Evolutionary conservation across 2,797 vertebrate genomes (phyloP).

Genomic region (Etheostoma nigrum): DNA sequence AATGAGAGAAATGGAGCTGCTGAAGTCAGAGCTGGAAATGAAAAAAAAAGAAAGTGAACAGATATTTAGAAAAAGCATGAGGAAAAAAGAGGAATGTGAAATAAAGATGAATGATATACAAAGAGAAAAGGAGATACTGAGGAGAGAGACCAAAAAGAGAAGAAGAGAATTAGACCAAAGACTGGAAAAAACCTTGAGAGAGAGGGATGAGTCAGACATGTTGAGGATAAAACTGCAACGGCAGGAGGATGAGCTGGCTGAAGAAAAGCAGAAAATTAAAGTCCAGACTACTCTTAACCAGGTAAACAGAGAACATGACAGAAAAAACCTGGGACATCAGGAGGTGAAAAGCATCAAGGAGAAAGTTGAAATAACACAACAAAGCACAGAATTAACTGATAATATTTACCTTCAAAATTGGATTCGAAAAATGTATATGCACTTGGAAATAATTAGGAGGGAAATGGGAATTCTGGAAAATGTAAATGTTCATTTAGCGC

Average conservation of each 20-base stretch:
- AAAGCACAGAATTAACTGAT: neutral
- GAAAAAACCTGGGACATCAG: neutral
- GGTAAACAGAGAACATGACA: neutral
- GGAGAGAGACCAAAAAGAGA: conserved; percentile 59
- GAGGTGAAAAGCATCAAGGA: neutral
- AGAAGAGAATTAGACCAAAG: conserved; percentile 65
- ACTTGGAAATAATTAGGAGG: conserved; percentile 32
- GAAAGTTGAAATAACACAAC: neutral
- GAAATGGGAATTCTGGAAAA: conserved; percentile 42
- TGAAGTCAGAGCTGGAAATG: conserved; percentile 71
- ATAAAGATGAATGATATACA: conserved; percentile 60
- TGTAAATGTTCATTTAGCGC: conserved; percentile 24
- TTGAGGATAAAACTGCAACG: conserved; percentile 57
- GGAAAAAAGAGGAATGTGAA: conserved; percentile 60
- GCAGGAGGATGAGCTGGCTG: conserved; percentile 51
- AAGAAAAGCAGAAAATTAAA: conserved; percentile 20
- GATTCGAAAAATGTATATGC: conserved; percentile 4
- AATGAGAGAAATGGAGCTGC: conserved; percentile 71
- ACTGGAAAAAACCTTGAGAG: conserved; percentile 66
- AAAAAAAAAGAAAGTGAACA: conserved; percentile 65
- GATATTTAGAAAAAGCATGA: conserved; percentile 55
- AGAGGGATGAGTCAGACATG: conserved; percentile 69
- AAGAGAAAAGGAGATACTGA: conserved; percentile 54
- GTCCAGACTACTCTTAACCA: neutral
- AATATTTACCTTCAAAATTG: conserved; percentile 41